Conservation (phyloP, 2,888 invertebrate species). For the Boloria euphrosyne region DNA sequence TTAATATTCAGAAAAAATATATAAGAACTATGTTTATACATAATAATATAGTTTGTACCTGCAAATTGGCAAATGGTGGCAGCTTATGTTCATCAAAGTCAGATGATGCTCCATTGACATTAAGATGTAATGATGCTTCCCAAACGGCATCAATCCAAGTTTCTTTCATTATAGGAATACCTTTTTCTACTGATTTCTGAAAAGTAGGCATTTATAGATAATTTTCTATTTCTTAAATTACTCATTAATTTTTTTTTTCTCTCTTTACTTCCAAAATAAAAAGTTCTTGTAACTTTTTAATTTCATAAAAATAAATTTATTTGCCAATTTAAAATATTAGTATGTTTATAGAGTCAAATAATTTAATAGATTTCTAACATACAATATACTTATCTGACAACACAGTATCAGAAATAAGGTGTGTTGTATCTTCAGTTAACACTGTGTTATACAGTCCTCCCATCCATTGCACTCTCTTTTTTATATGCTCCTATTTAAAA, state of each 20-base stretch:
- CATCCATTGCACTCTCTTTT: constrained; percentile 87
- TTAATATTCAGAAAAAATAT: no score
- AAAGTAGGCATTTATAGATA: neutral
- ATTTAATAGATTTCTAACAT: no score
- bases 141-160: constrained; percentile 92
- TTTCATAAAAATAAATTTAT: no score
- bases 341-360: no score
- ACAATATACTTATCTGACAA: constrained; percentile 90
- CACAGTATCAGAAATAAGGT: constrained; percentile 90
- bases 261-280: no score
- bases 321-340: no score
- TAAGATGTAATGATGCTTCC: constrained; percentile 85
- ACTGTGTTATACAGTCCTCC: constrained; percentile 87
- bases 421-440: constrained; percentile 87
- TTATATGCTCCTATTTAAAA: constrained; percentile 80
- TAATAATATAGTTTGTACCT: no score
- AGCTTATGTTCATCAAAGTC: constrained; percentile 83
- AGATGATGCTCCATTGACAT: constrained; percentile 83
- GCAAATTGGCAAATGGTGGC: constrained; percentile 89
- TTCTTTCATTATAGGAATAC: constrained; percentile 88
- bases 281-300: no score
- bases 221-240: no score
- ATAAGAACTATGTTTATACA: no score
- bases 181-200: constrained; percentile 86
- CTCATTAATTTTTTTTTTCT: no score